phyloP scores from a whole-genome alignment of 2,888 invertebrate genomes.

The Belgica antarctica region DNA sequence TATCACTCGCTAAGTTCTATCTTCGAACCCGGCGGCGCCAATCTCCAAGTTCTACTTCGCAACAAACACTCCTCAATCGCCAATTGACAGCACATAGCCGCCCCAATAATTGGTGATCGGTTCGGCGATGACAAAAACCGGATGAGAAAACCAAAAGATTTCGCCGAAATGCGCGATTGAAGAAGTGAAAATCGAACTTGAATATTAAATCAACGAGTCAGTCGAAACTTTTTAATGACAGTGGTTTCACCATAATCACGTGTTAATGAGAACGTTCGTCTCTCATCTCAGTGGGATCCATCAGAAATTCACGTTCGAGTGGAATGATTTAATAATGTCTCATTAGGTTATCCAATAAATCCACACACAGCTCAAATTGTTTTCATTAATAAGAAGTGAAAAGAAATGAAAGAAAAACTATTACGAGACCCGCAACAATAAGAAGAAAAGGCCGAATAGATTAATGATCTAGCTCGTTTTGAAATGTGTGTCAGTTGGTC shows the following conservation, averaged over 20 bases:
- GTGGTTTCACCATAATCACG: constrained; percentile 12
- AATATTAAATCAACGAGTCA: constrained; percentile 11
- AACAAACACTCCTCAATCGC: neutral
- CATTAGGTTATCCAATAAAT: constrained; percentile 21
- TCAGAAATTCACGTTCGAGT: constrained; percentile 2
- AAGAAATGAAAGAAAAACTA: too few species aligned
- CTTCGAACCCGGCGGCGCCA: neutral
- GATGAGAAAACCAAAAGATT: neutral
- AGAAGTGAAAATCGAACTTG: neutral
- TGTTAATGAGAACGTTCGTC: constrained; percentile 7
- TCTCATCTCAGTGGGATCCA: neutral
- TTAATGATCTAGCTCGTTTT: constrained; percentile 23
- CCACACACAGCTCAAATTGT: constrained; percentile 5
- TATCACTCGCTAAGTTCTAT: too few species aligned
- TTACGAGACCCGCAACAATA: neutral
- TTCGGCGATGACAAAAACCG: neutral
- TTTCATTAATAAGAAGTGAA: constrained; percentile 1
- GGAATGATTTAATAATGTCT: neutral
- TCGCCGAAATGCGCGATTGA: constrained; percentile 15
- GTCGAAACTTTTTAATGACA: neutral
- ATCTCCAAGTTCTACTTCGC: too few species aligned
- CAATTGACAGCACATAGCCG: neutral
- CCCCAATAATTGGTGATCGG: too few species aligned
- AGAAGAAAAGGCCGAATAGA: neutral
- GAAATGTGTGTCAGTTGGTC: constrained; percentile 42